These are phyloP conservation scores for Dasypogon diadema DNA, from an alignment of 2,888 invertebrate genomes.

Conservation along the genomic window DNA sequence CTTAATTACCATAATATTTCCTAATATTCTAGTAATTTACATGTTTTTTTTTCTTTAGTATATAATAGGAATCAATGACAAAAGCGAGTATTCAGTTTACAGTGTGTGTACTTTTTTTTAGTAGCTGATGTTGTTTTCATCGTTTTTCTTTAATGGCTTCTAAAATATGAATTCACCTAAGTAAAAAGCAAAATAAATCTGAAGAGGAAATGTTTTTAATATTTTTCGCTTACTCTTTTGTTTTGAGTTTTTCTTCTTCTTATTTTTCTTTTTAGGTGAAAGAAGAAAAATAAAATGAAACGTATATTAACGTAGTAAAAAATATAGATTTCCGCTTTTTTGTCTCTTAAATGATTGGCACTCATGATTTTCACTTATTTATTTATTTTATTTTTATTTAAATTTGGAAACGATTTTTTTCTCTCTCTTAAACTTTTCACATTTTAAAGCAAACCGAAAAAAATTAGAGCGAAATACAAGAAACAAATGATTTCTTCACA, in stretches of 20 bases:
- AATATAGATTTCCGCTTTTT: constrained; percentile 34
- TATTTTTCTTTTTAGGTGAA: not conserved
- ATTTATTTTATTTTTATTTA: not conserved
- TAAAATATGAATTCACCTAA: constrained; percentile 21
- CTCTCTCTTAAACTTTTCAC: too few relatives aligned
- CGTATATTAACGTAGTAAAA: not conserved
- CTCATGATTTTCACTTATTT: constrained; percentile 21
- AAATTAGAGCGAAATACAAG: constrained; percentile 13
- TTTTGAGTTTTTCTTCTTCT: too few relatives aligned
- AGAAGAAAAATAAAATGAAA: not conserved
- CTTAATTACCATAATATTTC: constrained; percentile 19
- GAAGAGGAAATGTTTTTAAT: not conserved
- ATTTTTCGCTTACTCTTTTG: not conserved
- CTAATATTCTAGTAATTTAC: constrained; percentile 36
- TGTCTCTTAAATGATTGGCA: constrained; percentile 33
- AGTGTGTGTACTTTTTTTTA: constrained; percentile 30
- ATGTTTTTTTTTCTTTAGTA: constrained; percentile 15
- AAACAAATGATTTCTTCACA: constrained; percentile 14
- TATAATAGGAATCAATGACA: constrained; percentile 52
- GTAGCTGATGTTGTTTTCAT: constrained; percentile 6
- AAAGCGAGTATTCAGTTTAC: constrained; percentile 51
- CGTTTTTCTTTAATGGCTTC: constrained; percentile 17
- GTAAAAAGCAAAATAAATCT: not conserved
- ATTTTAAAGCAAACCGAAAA: not conserved
- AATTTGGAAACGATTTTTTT: not conserved